Percentiles rank a stretch among this genome's conserved stretches.
These are phyloP conservation scores for Drusus annulatus DNA, from an alignment of 1,140 invertebrate species.

Conservation along the genomic window DNA sequence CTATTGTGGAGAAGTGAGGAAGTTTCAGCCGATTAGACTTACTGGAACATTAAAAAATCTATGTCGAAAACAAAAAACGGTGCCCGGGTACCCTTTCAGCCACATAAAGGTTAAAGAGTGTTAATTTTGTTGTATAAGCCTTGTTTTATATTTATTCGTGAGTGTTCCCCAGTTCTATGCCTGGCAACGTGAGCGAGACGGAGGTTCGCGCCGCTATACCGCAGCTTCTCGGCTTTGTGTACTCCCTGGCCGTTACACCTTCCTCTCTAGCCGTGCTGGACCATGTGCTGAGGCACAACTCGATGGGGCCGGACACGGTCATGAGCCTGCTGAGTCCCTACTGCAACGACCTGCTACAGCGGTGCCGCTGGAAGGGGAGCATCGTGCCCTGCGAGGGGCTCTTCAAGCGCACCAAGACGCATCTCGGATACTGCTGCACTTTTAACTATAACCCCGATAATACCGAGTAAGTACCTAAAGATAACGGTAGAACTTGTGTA, in stretches of 20 bases:
- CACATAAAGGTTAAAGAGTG: too few species aligned
- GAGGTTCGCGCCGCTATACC: slow-evolving; percentile 51
- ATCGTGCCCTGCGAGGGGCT: slow-evolving; percentile 61
- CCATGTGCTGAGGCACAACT: slow-evolving; percentile 49
- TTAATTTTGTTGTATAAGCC: too few species aligned
- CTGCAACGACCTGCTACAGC: slow-evolving; percentile 62
- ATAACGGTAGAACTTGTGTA: too few species aligned
- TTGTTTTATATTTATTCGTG: too few species aligned
- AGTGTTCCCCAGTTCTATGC: neutral
- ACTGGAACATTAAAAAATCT: too few species aligned
- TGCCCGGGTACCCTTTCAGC: too few species aligned
- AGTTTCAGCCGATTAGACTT: too few species aligned
- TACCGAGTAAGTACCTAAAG: too few species aligned
- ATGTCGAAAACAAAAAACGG: too few species aligned
- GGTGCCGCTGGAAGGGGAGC: slow-evolving; percentile 68
- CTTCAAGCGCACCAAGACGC: slow-evolving; percentile 64
- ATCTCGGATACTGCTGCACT: slow-evolving; percentile 68
- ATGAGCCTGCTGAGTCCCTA: slow-evolving; percentile 61
- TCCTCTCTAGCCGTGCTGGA: slow-evolving; percentile 36
- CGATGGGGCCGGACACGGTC: slow-evolving; percentile 37
- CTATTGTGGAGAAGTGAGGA: too few species aligned
- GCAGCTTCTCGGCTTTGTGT: slow-evolving; percentile 57
- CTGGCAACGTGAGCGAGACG: slow-evolving; percentile 40
- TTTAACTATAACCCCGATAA: slow-evolving; percentile 64
- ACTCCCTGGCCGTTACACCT: slow-evolving; percentile 1